Evolutionary conservation across 2,797 vertebrate genomes (phyloP).

Genomic region (Pelodytes ibericus): DNA sequence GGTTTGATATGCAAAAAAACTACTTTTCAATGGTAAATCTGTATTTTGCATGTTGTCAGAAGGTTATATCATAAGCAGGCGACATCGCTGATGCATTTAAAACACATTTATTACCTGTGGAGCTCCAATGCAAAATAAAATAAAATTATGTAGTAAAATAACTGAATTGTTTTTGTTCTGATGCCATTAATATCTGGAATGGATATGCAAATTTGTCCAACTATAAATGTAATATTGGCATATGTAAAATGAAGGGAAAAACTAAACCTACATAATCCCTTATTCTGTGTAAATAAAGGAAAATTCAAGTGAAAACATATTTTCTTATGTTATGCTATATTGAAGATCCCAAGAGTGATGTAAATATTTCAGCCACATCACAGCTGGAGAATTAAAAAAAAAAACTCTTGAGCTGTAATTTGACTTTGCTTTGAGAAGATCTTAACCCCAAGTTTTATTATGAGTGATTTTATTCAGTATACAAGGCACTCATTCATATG

Average conservation of each 20-base stretch:
- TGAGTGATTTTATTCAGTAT: slow-evolving; percentile 1
- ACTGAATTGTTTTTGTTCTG: too few relatives aligned
- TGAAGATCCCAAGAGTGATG: slow-evolving; percentile 38
- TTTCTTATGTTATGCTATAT: slow-evolving; percentile 38
- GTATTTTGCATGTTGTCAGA: too few relatives aligned
- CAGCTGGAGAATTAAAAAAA: slow-evolving; percentile 42
- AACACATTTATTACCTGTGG: too few relatives aligned
- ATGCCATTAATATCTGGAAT: too few relatives aligned
- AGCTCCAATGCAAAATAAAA: too few relatives aligned
- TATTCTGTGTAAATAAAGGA: slow-evolving; percentile 31
- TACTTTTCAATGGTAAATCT: too few relatives aligned
- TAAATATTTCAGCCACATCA: slow-evolving; percentile 52
- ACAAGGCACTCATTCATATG: slow-evolving; percentile 1
- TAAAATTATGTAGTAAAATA: too few relatives aligned
- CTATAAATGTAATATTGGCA: neutral
- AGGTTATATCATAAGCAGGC: too few relatives aligned
- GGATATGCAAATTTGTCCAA: too few relatives aligned
- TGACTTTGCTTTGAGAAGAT: slow-evolving; percentile 22
- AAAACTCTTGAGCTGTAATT: slow-evolving; percentile 20
- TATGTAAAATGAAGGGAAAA: slow-evolving; percentile 2
- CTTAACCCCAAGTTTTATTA: slow-evolving; percentile 3
- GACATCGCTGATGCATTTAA: too few relatives aligned
- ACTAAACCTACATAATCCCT: slow-evolving; percentile 30
- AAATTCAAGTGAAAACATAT: slow-evolving; percentile 41
- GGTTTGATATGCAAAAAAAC: too few relatives aligned